These are phyloP conservation scores for Ectropis grisescens DNA, from an alignment of 1,140 invertebrate species.

Conservation along the genomic window DNA sequence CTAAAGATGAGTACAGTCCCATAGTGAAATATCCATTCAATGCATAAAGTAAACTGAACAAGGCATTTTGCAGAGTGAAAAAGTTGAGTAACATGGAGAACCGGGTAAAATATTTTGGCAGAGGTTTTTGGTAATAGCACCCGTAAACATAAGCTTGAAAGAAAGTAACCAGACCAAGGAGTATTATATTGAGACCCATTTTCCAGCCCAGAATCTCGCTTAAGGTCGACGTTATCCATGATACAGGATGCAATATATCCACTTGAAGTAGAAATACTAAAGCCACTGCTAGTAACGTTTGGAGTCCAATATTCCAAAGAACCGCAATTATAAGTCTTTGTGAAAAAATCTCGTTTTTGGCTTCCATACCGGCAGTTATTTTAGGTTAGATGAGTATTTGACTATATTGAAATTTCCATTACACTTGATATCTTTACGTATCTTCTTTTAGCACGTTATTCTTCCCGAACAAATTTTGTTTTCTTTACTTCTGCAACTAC, in stretches of 20 bases:
- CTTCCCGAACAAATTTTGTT: too few relatives aligned
- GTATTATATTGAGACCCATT: constrained; percentile 47
- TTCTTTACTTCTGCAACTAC: too few relatives aligned
- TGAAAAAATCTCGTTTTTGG: constrained; percentile 56
- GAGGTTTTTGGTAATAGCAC: constrained; percentile 41
- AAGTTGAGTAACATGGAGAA: constrained; percentile 73
- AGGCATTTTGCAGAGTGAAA: constrained; percentile 73
- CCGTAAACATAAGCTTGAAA: constrained; percentile 62
- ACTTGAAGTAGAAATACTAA: constrained; percentile 49
- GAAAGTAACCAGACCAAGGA: constrained; percentile 47
- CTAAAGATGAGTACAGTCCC: constrained; percentile 74
- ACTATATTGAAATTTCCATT: too few relatives aligned
- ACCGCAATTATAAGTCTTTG: constrained; percentile 49
- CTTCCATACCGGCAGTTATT: constrained; percentile 38
- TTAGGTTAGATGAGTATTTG: too few relatives aligned
- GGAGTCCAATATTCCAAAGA: constrained; percentile 49
- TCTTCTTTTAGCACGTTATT: too few relatives aligned
- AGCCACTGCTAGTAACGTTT: constrained; percentile 40
- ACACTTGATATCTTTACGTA: too few relatives aligned
- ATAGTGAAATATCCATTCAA: constrained; percentile 72
- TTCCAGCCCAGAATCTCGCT: constrained; percentile 53
- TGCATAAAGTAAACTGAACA: constrained; percentile 71
- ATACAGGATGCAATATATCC: constrained; percentile 43
- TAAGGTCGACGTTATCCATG: constrained; percentile 45
- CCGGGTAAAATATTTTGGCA: constrained; percentile 71